Conservation (phyloP, 2,113 vertebrate species). For the Nibea coibor region DNA sequence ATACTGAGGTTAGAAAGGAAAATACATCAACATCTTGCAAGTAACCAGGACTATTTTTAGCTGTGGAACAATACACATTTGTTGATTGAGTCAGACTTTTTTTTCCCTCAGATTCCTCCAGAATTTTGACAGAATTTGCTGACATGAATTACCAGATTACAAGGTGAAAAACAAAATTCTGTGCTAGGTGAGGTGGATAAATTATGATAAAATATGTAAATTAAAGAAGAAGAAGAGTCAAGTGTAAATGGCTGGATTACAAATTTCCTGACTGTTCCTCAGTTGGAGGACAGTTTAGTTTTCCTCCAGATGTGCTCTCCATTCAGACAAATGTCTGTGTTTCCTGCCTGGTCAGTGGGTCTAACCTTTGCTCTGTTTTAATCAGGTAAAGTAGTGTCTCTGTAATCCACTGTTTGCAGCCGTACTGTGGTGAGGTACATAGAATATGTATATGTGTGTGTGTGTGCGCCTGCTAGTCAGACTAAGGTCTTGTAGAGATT, state of each 20-base stretch:
- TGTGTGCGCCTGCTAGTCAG: conserved; percentile 51
- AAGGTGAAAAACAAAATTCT: not conserved
- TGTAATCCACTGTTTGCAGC: conserved; percentile 66
- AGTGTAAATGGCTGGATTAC: not conserved
- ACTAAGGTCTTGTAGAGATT: conserved; percentile 72
- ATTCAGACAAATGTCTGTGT: conserved; percentile 6
- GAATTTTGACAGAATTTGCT: not conserved
- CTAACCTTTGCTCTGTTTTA: conserved; percentile 68
- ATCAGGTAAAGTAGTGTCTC: conserved; percentile 73
- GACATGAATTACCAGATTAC: not conserved
- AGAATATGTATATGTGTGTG: conserved; percentile 10
- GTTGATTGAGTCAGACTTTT: not conserved
- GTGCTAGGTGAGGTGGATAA: not conserved
- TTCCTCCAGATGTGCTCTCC: conserved; percentile 54
- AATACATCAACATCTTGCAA: too few relatives aligned
- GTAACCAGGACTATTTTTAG: too few relatives aligned
- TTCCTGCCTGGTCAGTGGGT: conserved; percentile 44
- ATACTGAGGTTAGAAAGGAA: too few relatives aligned
- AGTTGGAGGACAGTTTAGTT: conserved; percentile 17
- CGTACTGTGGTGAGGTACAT: conserved; percentile 25
- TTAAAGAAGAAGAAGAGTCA: not conserved
- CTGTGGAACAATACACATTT: not conserved
- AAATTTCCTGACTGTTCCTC: not conserved
- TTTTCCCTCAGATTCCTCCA: not conserved
- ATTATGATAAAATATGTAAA: not conserved